A percentile compares a stretch with the other conserved stretches of the same genome.
These are phyloP conservation scores for Stichopus horrens DNA, from an alignment of 53 echinoderm and acorn worm genomes.

Conservation along the genomic window DNA sequence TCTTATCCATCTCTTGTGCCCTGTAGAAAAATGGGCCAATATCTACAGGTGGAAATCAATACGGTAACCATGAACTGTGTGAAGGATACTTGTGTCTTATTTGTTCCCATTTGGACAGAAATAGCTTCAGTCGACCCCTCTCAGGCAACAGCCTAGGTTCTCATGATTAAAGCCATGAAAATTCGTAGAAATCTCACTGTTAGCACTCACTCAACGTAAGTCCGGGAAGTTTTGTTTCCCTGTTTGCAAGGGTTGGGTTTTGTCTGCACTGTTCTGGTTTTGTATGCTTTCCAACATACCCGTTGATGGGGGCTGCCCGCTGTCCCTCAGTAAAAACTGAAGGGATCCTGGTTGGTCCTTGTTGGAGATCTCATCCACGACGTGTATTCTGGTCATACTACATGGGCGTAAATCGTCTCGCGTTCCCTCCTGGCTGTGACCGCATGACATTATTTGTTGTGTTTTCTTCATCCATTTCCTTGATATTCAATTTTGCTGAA, in stretches of 20 bases:
- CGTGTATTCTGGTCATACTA: no score
- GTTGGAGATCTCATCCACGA: no score
- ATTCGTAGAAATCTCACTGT: no score
- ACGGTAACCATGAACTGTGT: conserved; percentile 33
- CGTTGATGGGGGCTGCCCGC: no score
- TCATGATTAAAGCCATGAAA: no score
- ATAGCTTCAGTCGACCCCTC: conserved; percentile 31
- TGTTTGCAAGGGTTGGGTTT: no score
- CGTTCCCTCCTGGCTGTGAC: background rate
- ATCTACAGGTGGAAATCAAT: conserved; percentile 10
- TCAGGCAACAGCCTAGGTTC: background rate
- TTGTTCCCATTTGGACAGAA: conserved; percentile 22
- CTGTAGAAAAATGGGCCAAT: background rate
- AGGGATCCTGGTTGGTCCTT: no score
- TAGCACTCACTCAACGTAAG: no score
- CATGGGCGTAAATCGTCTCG: background rate
- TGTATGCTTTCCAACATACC: no score
- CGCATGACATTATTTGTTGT: background rate
- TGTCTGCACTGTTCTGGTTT: no score
- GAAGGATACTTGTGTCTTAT: conserved; percentile 14
- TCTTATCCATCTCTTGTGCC: conserved; percentile 12
- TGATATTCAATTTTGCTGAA: background rate
- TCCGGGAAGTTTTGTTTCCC: no score
- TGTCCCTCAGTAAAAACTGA: no score
- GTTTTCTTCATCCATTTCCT: conserved; percentile 29